These are phyloP conservation scores for Notothenia coriiceps DNA, from an alignment of 2,113 vertebrate species.

Conservation along the genomic window DNA sequence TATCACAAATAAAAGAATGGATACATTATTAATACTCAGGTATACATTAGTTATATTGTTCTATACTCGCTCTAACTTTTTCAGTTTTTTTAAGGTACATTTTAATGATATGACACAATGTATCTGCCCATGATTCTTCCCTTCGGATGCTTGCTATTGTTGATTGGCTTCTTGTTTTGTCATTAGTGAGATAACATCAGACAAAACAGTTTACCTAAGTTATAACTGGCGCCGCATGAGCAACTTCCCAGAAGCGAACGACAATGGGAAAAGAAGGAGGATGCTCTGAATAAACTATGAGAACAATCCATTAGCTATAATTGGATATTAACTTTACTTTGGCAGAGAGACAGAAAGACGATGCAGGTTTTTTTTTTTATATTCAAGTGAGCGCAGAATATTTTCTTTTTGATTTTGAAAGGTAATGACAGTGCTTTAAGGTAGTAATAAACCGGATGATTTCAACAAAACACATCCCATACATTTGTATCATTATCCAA, in stretches of 20 bases:
- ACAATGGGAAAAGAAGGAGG: slow-evolving; percentile 69
- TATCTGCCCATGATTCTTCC: not conserved
- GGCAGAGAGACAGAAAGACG: slow-evolving; percentile 45
- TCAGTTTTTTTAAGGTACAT: not conserved
- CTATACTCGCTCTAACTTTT: not conserved
- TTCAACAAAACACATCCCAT: not conserved
- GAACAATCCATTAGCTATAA: slow-evolving; percentile 72
- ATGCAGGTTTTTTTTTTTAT: slow-evolving; percentile 61
- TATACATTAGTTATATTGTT: no score
- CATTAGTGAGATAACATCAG: slow-evolving; percentile 47
- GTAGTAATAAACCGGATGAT: not conserved
- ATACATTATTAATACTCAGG: no score
- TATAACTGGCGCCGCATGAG: slow-evolving; percentile 54
- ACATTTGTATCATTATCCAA: not conserved
- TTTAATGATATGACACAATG: not conserved
- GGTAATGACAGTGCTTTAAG: not conserved
- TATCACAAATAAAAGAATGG: no score
- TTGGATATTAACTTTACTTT: slow-evolving; percentile 45
- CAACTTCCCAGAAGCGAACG: slow-evolving; percentile 57
- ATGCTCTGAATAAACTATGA: slow-evolving; percentile 62
- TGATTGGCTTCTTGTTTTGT: slow-evolving; percentile 23
- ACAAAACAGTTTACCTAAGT: slow-evolving; percentile 68
- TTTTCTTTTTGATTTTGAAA: not conserved
- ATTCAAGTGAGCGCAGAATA: not conserved
- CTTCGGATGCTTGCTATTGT: slow-evolving; percentile 21